phyloP scores from a whole-genome alignment of 2,797 vertebrate genomes.

The Betta splendens region DNA sequence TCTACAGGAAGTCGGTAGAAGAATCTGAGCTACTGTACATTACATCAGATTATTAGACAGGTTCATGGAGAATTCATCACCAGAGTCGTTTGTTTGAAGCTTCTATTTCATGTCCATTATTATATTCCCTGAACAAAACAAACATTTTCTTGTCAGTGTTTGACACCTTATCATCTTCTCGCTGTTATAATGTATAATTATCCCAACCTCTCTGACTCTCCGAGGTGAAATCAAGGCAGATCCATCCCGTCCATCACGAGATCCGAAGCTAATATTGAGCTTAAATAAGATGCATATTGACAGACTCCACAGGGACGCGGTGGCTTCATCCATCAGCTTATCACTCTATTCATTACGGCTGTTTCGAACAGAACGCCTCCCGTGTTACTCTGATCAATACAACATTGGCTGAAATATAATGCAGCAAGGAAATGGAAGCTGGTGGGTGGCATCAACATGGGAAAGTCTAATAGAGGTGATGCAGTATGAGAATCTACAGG shows the following conservation, averaged over 20 bases:
- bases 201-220: constrained; percentile 2
- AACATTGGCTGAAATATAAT: constrained; percentile 34
- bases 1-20: not conserved
- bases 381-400: constrained; percentile 48
- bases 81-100: not conserved
- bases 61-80: not conserved
- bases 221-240: constrained; percentile 42
- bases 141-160: not conserved
- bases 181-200: not conserved
- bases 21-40: not conserved
- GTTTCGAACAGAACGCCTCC: constrained; percentile 22
- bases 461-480: no score
- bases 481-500: no score
- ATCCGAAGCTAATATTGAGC: constrained; percentile 43
- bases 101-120: not conserved
- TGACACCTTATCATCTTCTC: no score
- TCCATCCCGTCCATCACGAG: constrained; percentile 54
- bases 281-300: constrained; percentile 49
- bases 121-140: constrained; percentile 3
- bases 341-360: constrained; percentile 47
- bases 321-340: constrained; percentile 32
- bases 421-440: not conserved
- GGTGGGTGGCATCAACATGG: not conserved
- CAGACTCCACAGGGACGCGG: constrained; percentile 8
- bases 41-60: not conserved